phyloP scores from a whole-genome alignment of 2,888 invertebrate genomes.

The Synergus umbraculus region DNA sequence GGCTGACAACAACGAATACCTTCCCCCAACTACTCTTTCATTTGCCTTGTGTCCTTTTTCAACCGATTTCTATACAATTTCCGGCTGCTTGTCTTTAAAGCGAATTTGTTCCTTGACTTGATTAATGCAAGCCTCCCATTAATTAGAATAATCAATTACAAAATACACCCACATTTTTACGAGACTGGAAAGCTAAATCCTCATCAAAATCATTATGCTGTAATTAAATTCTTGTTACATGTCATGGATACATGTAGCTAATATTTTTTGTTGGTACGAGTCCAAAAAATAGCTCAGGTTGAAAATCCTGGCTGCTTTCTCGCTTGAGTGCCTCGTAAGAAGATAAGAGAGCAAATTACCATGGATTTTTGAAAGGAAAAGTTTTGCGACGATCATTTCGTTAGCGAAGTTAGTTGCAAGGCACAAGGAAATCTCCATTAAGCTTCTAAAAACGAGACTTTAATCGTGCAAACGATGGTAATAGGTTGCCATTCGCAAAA shows the following conservation, averaged over 20 bases:
- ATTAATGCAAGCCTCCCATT: neutral
- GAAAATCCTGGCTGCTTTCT: neutral
- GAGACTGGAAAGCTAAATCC: too few species aligned
- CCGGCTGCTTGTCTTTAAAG: neutral
- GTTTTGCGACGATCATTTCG: conserved; percentile 19
- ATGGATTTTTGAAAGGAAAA: conserved; percentile 10
- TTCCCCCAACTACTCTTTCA: neutral
- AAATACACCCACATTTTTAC: too few species aligned
- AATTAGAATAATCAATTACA: too few species aligned
- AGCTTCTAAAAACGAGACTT: conserved; percentile 42
- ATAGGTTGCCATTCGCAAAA: conserved; percentile 36
- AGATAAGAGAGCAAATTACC: conserved; percentile 15
- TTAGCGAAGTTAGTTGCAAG: conserved; percentile 14
- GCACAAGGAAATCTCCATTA: conserved; percentile 44
- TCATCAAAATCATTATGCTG: too few species aligned
- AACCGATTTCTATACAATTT: neutral
- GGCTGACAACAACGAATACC: conserved; percentile 81
- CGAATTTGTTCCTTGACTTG: neutral
- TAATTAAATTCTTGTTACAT: neutral
- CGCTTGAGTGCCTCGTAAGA: neutral
- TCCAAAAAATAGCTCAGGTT: neutral
- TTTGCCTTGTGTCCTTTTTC: neutral
- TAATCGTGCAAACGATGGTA: conserved; percentile 29
- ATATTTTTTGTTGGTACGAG: neutral
- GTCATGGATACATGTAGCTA: neutral